A percentile compares a stretch with the other conserved stretches of the same genome.
These are phyloP conservation scores for Chalcis sispes DNA, from an alignment of 2,888 invertebrate genomes.

Conservation along the genomic window DNA sequence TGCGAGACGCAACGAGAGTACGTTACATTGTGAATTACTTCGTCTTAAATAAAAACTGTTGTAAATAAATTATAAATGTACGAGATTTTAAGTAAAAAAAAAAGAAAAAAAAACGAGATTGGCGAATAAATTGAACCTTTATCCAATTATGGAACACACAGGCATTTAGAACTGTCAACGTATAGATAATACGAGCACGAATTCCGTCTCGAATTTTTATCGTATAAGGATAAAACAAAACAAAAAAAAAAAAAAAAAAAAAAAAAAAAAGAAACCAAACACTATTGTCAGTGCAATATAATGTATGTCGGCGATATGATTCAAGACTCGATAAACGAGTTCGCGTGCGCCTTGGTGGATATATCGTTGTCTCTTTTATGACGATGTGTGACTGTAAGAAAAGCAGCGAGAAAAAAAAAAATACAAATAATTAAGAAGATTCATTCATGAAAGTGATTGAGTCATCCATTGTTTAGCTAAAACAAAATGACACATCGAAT, in stretches of 20 bases:
- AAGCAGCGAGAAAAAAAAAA: too few relatives aligned
- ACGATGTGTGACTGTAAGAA: conserved; percentile 35
- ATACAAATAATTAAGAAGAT: too few relatives aligned
- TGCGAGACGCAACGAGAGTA: conserved; percentile 23
- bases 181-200: too few relatives aligned
- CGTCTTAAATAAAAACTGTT: conserved; percentile 38
- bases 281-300: conserved; percentile 48
- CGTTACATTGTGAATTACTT: conserved; percentile 49
- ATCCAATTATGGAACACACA: conserved; percentile 43
- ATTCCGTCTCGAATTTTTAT: conserved; percentile 37
- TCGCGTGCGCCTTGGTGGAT: conserved; percentile 11
- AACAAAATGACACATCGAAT: conserved; percentile 67
- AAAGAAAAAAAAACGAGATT: too few relatives aligned
- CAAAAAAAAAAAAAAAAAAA: conserved; percentile 10
- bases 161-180: too few relatives aligned
- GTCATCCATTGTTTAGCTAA: conserved; percentile 69
- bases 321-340: conserved; percentile 17
- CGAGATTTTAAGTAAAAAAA: conserved; percentile 58
- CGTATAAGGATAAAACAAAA: conserved; percentile 16
- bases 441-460: conserved; percentile 53
- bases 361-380: conserved; percentile 20
- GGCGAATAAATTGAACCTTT: conserved; percentile 53
- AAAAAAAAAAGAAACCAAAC: not conserved
- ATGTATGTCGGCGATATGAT: conserved; percentile 42
- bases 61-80: conserved; percentile 62